A percentile compares a stretch with the other conserved stretches of the same genome.
phyloP scores from a whole-genome alignment of 2,888 invertebrate species.

The Conchocele bisecta region DNA sequence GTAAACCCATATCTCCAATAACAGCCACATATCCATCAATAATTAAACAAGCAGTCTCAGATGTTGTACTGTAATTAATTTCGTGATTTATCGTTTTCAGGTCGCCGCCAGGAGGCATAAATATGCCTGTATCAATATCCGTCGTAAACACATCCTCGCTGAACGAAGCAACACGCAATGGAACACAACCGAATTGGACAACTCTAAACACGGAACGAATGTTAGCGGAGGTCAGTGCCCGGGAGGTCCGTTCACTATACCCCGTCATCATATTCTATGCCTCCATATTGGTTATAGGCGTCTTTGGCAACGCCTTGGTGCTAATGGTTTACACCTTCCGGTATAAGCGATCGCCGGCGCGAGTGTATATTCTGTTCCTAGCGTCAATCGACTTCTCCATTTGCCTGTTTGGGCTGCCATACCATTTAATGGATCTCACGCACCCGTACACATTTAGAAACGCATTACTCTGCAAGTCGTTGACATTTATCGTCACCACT shows the following conservation, averaged over 20 bases:
- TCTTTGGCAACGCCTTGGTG: constrained; percentile 67
- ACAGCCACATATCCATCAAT: too few relatives aligned
- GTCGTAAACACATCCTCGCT: too few relatives aligned
- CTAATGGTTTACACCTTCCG: constrained; percentile 66
- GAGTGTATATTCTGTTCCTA: constrained; percentile 68
- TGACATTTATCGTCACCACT: constrained; percentile 59
- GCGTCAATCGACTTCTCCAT: constrained; percentile 67
- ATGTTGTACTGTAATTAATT: too few relatives aligned
- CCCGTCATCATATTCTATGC: constrained; percentile 67
- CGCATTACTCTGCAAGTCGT: constrained; percentile 56
- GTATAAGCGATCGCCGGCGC: constrained; percentile 67
- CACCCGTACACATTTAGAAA: constrained; percentile 66
- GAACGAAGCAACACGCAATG: too few relatives aligned
- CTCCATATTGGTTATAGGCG: constrained; percentile 60
- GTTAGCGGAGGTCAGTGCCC: constrained; percentile 24
- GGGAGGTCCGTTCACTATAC: constrained; percentile 34
- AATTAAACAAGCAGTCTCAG: too few relatives aligned
- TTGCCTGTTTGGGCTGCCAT: constrained; percentile 70
- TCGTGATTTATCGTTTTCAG: too few relatives aligned
- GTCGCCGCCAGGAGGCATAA: too few relatives aligned
- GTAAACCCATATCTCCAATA: too few relatives aligned
- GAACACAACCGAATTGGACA: too few relatives aligned
- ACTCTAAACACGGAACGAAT: neutral
- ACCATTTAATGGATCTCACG: constrained; percentile 69
- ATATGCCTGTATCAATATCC: too few relatives aligned